Conservation (phyloP, 2,888 invertebrate genomes). For the Keiferia lycopersicella region DNA sequence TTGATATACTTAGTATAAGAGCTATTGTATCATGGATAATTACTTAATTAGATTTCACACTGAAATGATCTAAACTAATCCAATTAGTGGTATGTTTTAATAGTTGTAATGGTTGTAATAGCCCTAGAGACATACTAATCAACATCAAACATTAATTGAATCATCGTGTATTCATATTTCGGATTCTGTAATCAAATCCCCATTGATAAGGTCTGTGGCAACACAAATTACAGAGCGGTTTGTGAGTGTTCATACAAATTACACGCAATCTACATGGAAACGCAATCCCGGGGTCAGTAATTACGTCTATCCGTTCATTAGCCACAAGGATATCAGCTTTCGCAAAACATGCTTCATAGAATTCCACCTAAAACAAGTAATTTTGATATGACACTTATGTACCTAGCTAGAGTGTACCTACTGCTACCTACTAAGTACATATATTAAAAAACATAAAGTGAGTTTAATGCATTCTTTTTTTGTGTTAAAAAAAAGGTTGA, state of each 20-base stretch:
- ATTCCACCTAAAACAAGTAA: too few relatives aligned
- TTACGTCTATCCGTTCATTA: slow-evolving; percentile 48
- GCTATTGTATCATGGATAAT: too few relatives aligned
- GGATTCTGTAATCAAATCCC: slow-evolving; percentile 36
- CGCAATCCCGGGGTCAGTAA: slow-evolving; percentile 45
- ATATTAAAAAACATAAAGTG: too few relatives aligned
- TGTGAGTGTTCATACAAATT: slow-evolving; percentile 43
- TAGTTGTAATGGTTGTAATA: neutral
- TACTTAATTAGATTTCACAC: neutral
- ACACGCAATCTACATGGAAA: slow-evolving; percentile 50
- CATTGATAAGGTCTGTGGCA: slow-evolving; percentile 36
- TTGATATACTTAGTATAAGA: too few relatives aligned
- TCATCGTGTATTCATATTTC: slow-evolving; percentile 10
- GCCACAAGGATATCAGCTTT: slow-evolving; percentile 31
- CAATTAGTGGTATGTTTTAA: neutral
- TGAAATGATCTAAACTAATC: neutral
- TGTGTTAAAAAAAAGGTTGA: too few relatives aligned
- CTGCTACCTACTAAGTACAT: too few relatives aligned
- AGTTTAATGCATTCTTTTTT: too few relatives aligned
- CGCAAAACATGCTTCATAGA: too few relatives aligned
- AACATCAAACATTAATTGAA: slow-evolving; percentile 8
- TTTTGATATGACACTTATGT: too few relatives aligned
- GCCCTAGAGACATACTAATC: slow-evolving; percentile 1
- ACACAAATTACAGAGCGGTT: slow-evolving; percentile 39
- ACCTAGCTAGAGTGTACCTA: too few relatives aligned